These are phyloP conservation scores for Hoplodrina blanda DNA, from an alignment of 2,888 invertebrate genomes.

Conservation along the genomic window DNA sequence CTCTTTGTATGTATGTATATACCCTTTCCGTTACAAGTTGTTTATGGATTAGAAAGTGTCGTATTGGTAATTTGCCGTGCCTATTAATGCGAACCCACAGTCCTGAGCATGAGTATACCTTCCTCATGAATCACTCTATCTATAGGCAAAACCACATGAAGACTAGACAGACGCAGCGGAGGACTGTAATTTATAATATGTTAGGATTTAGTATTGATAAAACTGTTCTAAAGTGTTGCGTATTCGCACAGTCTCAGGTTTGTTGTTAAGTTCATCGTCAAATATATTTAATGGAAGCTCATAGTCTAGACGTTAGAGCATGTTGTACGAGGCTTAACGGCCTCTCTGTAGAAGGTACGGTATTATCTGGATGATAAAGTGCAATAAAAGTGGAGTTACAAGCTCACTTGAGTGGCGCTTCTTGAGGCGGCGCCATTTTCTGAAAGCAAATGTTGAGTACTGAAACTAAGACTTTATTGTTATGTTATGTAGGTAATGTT, in stretches of 20 bases:
- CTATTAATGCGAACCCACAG: too few species aligned
- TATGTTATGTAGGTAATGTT: conserved; percentile 9
- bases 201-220: neutral
- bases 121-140: too few species aligned
- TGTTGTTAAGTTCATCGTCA: conserved; percentile 32
- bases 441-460: conserved; percentile 19
- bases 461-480: conserved; percentile 22
- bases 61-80: too few species aligned
- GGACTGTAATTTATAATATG: too few species aligned
- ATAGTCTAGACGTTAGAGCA: conserved; percentile 18
- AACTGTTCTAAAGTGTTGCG: neutral
- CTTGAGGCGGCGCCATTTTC: conserved; percentile 37
- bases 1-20: too few species aligned
- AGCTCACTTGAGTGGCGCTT: conserved; percentile 21
- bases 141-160: too few species aligned
- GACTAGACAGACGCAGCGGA: too few species aligned
- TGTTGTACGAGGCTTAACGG: conserved; percentile 46
- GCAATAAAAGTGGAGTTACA: conserved; percentile 56
- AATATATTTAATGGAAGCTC: conserved; percentile 36
- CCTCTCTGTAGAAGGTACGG: conserved; percentile 28
- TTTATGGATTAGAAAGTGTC: too few species aligned
- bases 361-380: conserved; percentile 54
- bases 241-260: neutral
- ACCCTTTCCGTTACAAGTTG: too few species aligned
- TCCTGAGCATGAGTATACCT: too few species aligned